phyloP scores from a whole-genome alignment of 2,888 invertebrate species.

The Incurvaria masculella region DNA sequence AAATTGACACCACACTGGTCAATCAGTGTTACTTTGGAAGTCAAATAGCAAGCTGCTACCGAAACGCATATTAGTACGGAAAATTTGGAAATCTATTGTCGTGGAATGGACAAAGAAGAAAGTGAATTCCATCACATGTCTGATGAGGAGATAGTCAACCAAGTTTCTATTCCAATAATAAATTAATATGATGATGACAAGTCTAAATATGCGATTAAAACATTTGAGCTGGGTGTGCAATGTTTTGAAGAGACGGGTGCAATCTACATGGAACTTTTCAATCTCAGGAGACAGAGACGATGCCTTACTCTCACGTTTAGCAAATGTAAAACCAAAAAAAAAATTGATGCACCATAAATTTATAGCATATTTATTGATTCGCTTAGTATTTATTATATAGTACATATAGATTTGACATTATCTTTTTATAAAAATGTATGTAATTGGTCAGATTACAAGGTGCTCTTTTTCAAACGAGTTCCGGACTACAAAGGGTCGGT shows the following conservation, averaged over 20 bases:
- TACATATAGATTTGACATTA: too few relatives aligned
- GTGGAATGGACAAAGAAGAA: conserved; percentile 23
- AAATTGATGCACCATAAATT: too few relatives aligned
- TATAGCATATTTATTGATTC: too few relatives aligned
- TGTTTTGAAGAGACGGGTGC: conserved; percentile 20
- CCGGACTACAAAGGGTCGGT: too few relatives aligned
- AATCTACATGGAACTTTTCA: conserved; percentile 19
- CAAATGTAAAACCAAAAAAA: conserved; percentile 16
- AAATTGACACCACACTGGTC: conserved; percentile 19
- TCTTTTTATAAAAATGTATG: too few relatives aligned
- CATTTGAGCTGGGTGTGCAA: conserved; percentile 23
- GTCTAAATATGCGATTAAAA: conserved; percentile 15
- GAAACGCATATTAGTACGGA: conserved; percentile 19
- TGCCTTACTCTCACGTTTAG: conserved; percentile 15
- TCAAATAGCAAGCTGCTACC: conserved; percentile 21
- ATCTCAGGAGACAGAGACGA: conserved; percentile 17
- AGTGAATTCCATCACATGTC: conserved; percentile 21
- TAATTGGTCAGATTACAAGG: too few relatives aligned
- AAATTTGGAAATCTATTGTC: conserved; percentile 20
- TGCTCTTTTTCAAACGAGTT: too few relatives aligned
- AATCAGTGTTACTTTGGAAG: conserved; percentile 21
- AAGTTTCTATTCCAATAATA: conserved; percentile 21
- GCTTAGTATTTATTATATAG: too few relatives aligned
- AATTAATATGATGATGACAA: conserved; percentile 22
- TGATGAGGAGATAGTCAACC: conserved; percentile 22